Conservation (phyloP, 1,140 invertebrate species). For the Asobara japonica region DNA sequence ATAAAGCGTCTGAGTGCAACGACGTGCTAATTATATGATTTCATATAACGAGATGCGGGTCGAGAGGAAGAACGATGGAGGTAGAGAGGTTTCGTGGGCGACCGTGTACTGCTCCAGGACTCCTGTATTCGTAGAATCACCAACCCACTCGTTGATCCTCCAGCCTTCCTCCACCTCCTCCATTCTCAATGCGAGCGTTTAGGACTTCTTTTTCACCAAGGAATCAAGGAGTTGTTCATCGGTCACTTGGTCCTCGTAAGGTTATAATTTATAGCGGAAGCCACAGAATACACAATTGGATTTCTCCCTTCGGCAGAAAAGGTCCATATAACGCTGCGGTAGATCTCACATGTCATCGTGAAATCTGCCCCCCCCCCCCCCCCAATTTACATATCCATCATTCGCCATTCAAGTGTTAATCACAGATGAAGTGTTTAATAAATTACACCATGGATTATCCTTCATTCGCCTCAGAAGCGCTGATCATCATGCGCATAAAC, state of each 20-base stretch:
- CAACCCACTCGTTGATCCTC: background rate
- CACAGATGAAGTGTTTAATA: background rate
- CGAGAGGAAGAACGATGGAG: background rate
- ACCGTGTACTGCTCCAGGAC: background rate
- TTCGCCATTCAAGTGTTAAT: too few species aligned
- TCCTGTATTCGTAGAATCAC: constrained; percentile 23
- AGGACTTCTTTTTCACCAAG: constrained; percentile 18
- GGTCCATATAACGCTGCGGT: background rate
- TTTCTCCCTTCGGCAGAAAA: background rate
- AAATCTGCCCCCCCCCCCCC: background rate
- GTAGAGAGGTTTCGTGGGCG: background rate
- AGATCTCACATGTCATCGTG: background rate
- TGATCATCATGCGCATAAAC: background rate
- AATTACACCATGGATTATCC: background rate
- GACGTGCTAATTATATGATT: constrained; percentile 64
- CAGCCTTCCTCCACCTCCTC: background rate
- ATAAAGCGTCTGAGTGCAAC: constrained; percentile 50
- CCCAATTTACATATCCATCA: background rate
- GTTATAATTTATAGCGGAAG: constrained; percentile 60
- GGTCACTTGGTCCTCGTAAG: constrained; percentile 43
- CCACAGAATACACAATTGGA: constrained; percentile 27
- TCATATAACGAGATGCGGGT: constrained; percentile 63
- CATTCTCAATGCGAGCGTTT: background rate
- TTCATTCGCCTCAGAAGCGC: background rate
- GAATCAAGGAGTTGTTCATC: constrained; percentile 43